A percentile compares a stretch with the other conserved stretches of the same genome.
Evolutionary conservation across 2,888 invertebrate species (phyloP).

Genomic region (Luffia ferchaultella): DNA sequence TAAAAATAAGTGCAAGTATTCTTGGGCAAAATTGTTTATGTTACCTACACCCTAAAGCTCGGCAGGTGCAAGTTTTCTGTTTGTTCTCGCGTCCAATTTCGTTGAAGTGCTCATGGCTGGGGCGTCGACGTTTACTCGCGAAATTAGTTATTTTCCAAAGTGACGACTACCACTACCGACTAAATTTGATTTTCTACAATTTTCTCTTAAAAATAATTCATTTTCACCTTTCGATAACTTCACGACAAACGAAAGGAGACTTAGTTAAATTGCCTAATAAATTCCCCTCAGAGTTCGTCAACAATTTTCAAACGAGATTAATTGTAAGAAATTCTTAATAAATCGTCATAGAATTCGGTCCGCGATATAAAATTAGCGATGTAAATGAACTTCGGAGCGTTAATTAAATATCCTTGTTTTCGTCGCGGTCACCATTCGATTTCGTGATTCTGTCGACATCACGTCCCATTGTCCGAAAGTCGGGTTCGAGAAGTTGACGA

Average conservation of each 20-base stretch:
- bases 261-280: too few relatives aligned
- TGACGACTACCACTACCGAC: background rate
- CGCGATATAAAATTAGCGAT: background rate
- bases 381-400: background rate
- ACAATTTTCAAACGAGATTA: too few relatives aligned
- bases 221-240: too few relatives aligned
- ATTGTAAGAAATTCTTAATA: background rate
- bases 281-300: background rate
- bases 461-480: too few relatives aligned
- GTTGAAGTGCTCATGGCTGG: background rate
- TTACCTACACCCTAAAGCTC: constrained; percentile 24
- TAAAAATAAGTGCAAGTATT: too few relatives aligned
- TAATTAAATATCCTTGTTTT: background rate
- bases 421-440: background rate
- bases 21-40: constrained; percentile 44
- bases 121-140: background rate
- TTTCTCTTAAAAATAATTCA: too few relatives aligned
- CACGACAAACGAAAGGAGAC: too few relatives aligned
- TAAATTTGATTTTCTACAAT: too few relatives aligned
- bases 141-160: background rate
- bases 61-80: constrained; percentile 4
- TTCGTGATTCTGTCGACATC: background rate
- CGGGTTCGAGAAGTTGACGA: too few relatives aligned
- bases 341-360: background rate
- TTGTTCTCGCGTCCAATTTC: constrained; percentile 1